Base-by-base conservation (phyloP, 1,140 invertebrate species). In the Himalopsyche phryganea region DNA sequence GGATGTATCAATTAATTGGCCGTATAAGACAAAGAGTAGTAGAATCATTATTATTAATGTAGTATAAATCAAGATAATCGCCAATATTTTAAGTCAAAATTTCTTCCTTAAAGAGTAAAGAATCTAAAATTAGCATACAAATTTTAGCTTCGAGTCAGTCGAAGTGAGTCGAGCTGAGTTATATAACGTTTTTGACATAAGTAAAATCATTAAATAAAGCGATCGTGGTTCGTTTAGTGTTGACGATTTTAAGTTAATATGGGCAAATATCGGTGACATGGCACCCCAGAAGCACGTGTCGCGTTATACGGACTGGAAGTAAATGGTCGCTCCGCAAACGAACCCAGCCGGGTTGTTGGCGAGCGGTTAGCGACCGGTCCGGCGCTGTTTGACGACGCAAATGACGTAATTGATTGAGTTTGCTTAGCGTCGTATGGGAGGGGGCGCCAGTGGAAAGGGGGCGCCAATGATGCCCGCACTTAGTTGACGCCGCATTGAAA, bases 381-480 rank as follows among this genome's bases (percentile, higher is more conserved):
- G 38, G 52, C 32, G 40, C 13, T 62, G 55, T 57, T 62, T 62
- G 55, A 48, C 50, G 35, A 15, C 50, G 46, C 51, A 58, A 54
- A 58, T 62, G 55, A 62, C 55, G 51, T 62, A 62, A 62, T 62
- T 62, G 60, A 62, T 62, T 62, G 60, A 62, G 60, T 62, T 62
- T 62, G 60, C 51, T 40, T 48, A 49, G 48, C 47, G 50, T 33
- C 33, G 50, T 36, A 19, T 19, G 42, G 42, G 15, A 5, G 5
- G 38, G 38, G 38, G 15, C 11, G 15, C n/a, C 18, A 17, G 10
- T 45, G 42, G 42, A 28, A 28, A 28, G 23, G 9, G 23, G 23
- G 23, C 23, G 9, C 23, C n/a, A n/a, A 40, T 40, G 11, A 40
- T 11, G n/a, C 38, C n/a, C n/a, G 38, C 38, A 15, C n/a, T n/a